A percentile compares a stretch with the other conserved stretches of the same genome.
phyloP scores from a whole-genome alignment of 2,888 invertebrate species.

The Pandemis corylana region DNA sequence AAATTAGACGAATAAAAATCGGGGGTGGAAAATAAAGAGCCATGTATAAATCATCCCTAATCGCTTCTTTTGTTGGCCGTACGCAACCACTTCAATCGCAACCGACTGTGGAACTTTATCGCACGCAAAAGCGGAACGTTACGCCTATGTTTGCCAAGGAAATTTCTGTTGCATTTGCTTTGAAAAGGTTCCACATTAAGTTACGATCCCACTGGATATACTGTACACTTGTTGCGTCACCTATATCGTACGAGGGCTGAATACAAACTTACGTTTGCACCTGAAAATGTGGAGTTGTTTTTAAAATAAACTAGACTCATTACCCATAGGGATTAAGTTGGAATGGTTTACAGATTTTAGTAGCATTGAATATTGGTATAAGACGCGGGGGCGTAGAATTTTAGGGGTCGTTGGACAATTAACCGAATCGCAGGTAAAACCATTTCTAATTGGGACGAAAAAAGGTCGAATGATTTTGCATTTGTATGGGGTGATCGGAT shows the following conservation, averaged over 20 bases:
- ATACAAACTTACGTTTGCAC: constrained; percentile 44
- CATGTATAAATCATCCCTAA: constrained; percentile 82
- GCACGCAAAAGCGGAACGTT: too few species aligned
- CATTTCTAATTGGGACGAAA: constrained; percentile 65
- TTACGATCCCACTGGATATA: constrained; percentile 47
- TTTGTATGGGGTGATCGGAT: constrained; percentile 53
- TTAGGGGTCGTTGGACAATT: constrained; percentile 79
- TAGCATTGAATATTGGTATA: constrained; percentile 39
- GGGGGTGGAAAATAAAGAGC: constrained; percentile 79
- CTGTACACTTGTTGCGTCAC: constrained; percentile 80
- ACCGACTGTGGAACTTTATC: not conserved
- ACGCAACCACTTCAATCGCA: not conserved
- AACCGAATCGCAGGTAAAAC: constrained; percentile 78
- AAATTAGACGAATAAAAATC: constrained; percentile 63
- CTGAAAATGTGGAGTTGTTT: not conserved
- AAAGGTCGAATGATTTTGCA: constrained; percentile 62
- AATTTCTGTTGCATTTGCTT: not conserved
- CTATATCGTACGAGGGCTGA: constrained; percentile 58
- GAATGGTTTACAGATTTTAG: not conserved
- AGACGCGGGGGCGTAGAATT: constrained; percentile 70
- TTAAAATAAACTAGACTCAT: constrained; percentile 43
- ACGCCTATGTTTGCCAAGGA: not conserved
- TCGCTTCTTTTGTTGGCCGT: constrained; percentile 73
- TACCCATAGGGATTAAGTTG: constrained; percentile 42
- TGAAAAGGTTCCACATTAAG: not conserved